Evolutionary conservation across 2,113 vertebrate genomes (phyloP).

Genomic region (Rhodinocichla rosea): DNA sequence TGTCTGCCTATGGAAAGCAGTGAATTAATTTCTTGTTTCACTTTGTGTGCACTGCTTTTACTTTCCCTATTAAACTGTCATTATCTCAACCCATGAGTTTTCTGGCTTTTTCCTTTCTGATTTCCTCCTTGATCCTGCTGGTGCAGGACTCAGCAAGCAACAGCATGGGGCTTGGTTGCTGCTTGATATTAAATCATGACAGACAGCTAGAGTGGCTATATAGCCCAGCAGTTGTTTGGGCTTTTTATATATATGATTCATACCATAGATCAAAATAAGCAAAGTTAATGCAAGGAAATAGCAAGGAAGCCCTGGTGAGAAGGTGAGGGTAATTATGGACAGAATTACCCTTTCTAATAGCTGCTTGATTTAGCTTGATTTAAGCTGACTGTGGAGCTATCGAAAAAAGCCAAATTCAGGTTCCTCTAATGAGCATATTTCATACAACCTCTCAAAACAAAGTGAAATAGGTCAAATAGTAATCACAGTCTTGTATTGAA

Average conservation of each 20-base stretch:
- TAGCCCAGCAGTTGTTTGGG: background rate
- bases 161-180: background rate
- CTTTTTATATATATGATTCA: background rate
- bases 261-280: background rate
- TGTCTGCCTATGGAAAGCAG: background rate
- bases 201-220: background rate
- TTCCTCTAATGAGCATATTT: background rate
- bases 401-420: background rate
- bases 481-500: background rate
- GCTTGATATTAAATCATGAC: background rate
- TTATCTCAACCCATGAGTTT: background rate
- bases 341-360: background rate
- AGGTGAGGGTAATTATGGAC: background rate
- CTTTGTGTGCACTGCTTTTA: background rate
- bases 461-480: background rate
- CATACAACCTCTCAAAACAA: background rate
- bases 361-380: background rate
- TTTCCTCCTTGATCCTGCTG: background rate
- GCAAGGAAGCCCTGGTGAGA: background rate
- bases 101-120: background rate
- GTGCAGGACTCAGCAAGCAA: background rate
- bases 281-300: background rate
- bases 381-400: background rate
- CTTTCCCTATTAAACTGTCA: background rate
- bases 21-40: background rate